Conservation (phyloP, 2,888 invertebrate species). For the Cephus rjabovi region DNA sequence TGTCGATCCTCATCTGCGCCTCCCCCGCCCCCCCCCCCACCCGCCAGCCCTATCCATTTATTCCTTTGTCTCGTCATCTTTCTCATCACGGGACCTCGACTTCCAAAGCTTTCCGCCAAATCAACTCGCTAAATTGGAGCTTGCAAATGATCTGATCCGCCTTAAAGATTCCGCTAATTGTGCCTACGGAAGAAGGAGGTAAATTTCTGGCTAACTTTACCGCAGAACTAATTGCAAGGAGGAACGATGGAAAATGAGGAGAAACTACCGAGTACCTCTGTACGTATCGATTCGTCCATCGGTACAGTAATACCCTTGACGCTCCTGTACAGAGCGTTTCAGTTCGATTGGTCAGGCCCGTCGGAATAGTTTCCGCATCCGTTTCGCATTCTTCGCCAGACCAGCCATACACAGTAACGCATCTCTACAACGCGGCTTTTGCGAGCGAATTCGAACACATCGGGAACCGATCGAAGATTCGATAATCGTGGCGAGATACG, state of each 20-base stretch:
- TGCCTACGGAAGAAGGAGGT: constrained; percentile 20
- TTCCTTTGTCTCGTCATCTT: constrained; percentile 36
- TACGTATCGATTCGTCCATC: neutral
- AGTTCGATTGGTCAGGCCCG: neutral
- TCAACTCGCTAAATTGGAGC: constrained; percentile 55
- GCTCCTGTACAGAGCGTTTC: neutral
- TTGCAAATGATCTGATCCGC: constrained; percentile 59
- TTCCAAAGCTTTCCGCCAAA: constrained; percentile 40
- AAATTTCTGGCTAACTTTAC: constrained; percentile 26
- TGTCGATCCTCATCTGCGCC: constrained; percentile 1
- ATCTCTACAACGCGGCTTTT: constrained; percentile 1
- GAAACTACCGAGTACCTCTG: constrained; percentile 17
- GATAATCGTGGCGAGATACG: constrained; percentile 51
- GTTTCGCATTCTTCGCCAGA: neutral
- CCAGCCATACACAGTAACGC: neutral
- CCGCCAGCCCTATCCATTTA: constrained; percentile 20
- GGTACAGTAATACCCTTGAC: neutral
- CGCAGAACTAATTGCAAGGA: constrained; percentile 37
- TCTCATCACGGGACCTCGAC: constrained; percentile 24
- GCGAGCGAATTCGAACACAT: constrained; percentile 22
- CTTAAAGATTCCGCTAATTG: constrained; percentile 58
- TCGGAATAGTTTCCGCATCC: neutral
- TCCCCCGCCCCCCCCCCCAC: too few species aligned
- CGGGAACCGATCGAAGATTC: constrained; percentile 31
- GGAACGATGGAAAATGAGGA: constrained; percentile 16